These are phyloP conservation scores for Helicoverpa armigera DNA, from an alignment of 1,140 invertebrate genomes.

Conservation along the genomic window DNA sequence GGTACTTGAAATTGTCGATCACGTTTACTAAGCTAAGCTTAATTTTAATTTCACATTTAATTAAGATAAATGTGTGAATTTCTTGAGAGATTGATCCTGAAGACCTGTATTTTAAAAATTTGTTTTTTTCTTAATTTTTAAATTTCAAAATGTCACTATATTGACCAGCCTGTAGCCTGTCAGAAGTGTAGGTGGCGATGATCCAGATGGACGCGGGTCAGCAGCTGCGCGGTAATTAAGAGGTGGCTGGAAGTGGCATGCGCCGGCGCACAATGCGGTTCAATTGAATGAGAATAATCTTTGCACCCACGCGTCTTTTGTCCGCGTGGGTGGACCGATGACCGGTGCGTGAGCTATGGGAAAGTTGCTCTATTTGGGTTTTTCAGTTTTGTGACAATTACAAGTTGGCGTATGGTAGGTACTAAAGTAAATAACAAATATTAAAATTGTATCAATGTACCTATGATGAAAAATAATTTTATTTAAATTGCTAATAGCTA, in stretches of 20 bases:
- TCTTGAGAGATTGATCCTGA: too few species aligned
- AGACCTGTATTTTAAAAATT: too few species aligned
- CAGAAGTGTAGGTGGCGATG: slow-evolving; percentile 77
- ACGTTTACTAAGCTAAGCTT: too few species aligned
- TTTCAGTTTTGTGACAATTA: slow-evolving; percentile 6
- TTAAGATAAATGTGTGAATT: too few species aligned
- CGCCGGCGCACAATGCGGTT: slow-evolving; percentile 84
- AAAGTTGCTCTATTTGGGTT: slow-evolving; percentile 69
- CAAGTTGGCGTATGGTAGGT: too few species aligned
- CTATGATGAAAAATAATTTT: too few species aligned
- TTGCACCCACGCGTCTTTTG: slow-evolving; percentile 84
- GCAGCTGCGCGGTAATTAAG: slow-evolving; percentile 85
- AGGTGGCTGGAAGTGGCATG: slow-evolving; percentile 84
- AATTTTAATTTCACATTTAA: too few species aligned
- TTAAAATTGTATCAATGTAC: too few species aligned
- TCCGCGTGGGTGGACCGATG: slow-evolving; percentile 83
- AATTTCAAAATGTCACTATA: slow-evolving; percentile 6
- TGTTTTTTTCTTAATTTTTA: too few species aligned
- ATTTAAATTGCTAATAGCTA: too few species aligned
- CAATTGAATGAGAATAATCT: slow-evolving; percentile 86
- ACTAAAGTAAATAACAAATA: too few species aligned
- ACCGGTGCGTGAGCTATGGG: slow-evolving; percentile 60
- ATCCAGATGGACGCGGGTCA: slow-evolving; percentile 84
- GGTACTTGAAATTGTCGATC: too few species aligned
- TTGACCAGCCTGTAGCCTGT: slow-evolving; percentile 71